Conservation (phyloP, 2,113 vertebrate species). For the Condylura cristata region DNA sequence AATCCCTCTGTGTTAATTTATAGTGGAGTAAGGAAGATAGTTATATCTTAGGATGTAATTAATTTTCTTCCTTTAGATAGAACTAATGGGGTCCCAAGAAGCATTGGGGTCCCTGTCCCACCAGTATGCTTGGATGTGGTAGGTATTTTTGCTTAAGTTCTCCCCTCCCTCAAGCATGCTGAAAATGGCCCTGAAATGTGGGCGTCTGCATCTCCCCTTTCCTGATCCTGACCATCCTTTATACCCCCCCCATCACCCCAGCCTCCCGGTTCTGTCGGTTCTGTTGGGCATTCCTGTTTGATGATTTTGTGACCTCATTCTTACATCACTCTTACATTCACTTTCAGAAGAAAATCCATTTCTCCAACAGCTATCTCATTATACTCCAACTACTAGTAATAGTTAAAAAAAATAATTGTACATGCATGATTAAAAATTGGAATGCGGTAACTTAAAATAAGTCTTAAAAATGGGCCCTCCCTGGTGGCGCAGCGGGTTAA, state of each 20-base stretch:
- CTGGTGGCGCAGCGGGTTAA: too few species aligned
- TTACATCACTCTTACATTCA: not conserved
- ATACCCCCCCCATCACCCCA: not conserved
- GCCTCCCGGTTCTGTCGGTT: not conserved
- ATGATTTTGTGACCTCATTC: not conserved
- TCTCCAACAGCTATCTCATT: not conserved
- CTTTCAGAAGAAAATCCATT: not conserved
- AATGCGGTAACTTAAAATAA: not conserved
- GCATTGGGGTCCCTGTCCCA: too few species aligned
- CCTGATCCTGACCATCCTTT: not conserved
- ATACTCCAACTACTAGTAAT: not conserved
- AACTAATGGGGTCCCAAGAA: not conserved
- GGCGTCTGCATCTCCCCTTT: accelerated
- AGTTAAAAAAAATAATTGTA: not conserved
- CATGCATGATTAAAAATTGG: not conserved
- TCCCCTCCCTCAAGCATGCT: not conserved
- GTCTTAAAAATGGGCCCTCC: too few species aligned
- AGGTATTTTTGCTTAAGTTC: not conserved
- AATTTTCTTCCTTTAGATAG: not conserved
- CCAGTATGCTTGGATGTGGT: too few species aligned
- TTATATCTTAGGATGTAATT: not conserved
- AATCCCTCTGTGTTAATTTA: not conserved
- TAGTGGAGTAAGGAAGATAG: not conserved
- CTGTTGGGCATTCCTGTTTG: not conserved
- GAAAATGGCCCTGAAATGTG: too few species aligned